These are phyloP conservation scores for Chelon auratus DNA, from an alignment of 2,797 vertebrate genomes.

Conservation along the genomic window DNA sequence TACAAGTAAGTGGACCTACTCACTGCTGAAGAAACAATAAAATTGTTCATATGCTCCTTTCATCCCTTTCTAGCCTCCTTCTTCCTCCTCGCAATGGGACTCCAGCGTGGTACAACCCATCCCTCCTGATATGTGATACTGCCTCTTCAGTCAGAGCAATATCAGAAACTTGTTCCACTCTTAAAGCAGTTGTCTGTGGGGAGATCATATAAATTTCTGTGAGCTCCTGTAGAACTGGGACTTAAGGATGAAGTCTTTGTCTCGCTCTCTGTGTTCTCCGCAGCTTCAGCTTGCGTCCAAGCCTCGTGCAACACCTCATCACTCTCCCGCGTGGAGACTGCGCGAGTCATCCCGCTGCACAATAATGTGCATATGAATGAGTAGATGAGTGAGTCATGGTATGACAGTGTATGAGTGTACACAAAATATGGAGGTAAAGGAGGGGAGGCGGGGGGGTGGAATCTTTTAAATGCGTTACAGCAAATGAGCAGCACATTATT, in stretches of 20 bases:
- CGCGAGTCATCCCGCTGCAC: constrained; percentile 51
- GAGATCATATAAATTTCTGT: constrained; percentile 1
- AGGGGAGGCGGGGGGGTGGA: not conserved
- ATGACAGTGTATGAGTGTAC: constrained; percentile 17
- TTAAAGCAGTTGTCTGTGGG: constrained; percentile 2
- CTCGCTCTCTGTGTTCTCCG: constrained; percentile 13
- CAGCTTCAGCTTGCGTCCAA: constrained; percentile 18
- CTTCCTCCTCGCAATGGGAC: constrained; percentile 12
- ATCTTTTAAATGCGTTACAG: not conserved
- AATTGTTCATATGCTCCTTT: not conserved
- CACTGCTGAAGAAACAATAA: not conserved
- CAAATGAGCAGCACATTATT: constrained; percentile 10
- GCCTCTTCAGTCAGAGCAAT: constrained; percentile 12
- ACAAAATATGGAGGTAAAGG: not conserved
- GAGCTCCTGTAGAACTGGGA: constrained; percentile 6
- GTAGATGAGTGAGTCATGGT: constrained; percentile 42
- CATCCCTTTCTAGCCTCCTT: constrained; percentile 16
- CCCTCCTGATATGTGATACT: not conserved
- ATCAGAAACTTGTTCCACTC: constrained; percentile 13
- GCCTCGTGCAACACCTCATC: constrained; percentile 37
- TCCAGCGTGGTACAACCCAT: not conserved
- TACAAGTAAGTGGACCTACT: not conserved
- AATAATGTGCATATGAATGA: constrained; percentile 29
- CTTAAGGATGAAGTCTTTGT: constrained; percentile 28
- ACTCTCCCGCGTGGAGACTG: constrained; percentile 36